Conservation (phyloP, 2,113 vertebrate species). For the Bettongia penicillata region DNA sequence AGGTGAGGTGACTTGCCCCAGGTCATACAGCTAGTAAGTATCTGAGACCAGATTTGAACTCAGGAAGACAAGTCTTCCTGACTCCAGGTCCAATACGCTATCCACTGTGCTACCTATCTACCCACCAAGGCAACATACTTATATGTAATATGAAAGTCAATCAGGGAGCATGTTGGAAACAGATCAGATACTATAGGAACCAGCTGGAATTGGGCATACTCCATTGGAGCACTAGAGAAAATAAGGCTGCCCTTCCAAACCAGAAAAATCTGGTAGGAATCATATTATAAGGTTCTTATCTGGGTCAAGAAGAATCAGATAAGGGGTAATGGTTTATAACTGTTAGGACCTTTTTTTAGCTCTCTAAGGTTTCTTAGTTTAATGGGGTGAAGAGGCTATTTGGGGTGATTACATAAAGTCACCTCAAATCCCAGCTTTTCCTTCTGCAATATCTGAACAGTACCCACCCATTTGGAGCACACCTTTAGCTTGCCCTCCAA, state of each 20-base stretch:
- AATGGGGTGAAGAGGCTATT: not conserved
- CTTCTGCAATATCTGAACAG: conserved; percentile 25
- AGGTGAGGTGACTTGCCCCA: not conserved
- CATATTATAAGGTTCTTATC: not conserved
- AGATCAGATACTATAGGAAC: not conserved
- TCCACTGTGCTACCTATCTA: not conserved
- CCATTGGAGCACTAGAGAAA: not conserved
- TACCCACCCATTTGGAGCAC: not conserved
- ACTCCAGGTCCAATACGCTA: not conserved
- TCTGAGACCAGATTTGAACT: not conserved
- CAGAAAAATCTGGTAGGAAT: not conserved
- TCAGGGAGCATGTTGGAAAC: not conserved
- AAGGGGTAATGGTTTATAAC: not conserved
- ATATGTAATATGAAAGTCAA: not conserved
- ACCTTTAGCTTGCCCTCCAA: conserved; percentile 24
- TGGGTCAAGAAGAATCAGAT: not conserved
- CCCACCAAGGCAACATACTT: not conserved
- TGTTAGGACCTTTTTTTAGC: not conserved
- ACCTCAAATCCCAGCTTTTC: not conserved
- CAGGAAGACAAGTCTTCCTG: not conserved
- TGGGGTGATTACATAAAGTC: not conserved
- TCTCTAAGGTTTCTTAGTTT: not conserved
- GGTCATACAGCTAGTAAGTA: not conserved
- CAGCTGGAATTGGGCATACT: not conserved
- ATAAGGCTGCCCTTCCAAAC: not conserved